Evolutionary conservation across 2,888 invertebrate genomes (phyloP).

Genomic region (Ectemnius lituratus): DNA sequence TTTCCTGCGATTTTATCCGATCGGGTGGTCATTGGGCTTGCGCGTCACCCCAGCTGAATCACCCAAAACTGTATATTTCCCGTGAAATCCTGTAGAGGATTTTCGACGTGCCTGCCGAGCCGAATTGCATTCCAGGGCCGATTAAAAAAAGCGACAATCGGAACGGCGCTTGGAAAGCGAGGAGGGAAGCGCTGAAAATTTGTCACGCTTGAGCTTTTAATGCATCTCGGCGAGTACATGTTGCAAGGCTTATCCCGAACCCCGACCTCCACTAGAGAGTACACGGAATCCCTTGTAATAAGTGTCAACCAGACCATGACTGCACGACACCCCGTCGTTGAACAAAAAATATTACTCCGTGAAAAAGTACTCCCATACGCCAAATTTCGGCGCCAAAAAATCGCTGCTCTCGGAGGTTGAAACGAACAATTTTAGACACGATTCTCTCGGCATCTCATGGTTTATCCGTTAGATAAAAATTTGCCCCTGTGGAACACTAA

Average conservation of each 20-base stretch:
- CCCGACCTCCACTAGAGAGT: slow-evolving; percentile 37
- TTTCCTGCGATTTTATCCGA: background rate
- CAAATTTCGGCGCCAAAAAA: no score
- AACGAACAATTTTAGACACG: no score
- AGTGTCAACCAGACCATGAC: slow-evolving; percentile 40
- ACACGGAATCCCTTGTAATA: slow-evolving; percentile 40
- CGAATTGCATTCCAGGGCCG: slow-evolving; percentile 35
- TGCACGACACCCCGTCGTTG: no score
- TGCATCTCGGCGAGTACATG: slow-evolving; percentile 33
- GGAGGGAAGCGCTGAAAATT: slow-evolving; percentile 20
- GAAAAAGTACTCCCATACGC: no score
- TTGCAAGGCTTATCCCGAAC: slow-evolving; percentile 43
- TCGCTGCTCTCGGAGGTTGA: no score
- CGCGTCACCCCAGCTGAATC: slow-evolving; percentile 15
- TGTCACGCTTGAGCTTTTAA: slow-evolving; percentile 25
- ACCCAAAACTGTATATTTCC: slow-evolving; percentile 23
- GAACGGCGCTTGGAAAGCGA: slow-evolving; percentile 11
- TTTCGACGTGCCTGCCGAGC: slow-evolving; percentile 32
- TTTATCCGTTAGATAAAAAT: no score
- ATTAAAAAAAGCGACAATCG: slow-evolving; percentile 19
- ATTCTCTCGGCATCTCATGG: no score
- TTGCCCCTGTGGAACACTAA: no score
- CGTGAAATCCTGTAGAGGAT: slow-evolving; percentile 30
- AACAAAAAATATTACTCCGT: no score
- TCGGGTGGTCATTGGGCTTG: slow-evolving; percentile 9